phyloP scores from a whole-genome alignment of 30 jellyfish, hydroid and myxozoan species.

The Sanderia malayensis region DNA sequence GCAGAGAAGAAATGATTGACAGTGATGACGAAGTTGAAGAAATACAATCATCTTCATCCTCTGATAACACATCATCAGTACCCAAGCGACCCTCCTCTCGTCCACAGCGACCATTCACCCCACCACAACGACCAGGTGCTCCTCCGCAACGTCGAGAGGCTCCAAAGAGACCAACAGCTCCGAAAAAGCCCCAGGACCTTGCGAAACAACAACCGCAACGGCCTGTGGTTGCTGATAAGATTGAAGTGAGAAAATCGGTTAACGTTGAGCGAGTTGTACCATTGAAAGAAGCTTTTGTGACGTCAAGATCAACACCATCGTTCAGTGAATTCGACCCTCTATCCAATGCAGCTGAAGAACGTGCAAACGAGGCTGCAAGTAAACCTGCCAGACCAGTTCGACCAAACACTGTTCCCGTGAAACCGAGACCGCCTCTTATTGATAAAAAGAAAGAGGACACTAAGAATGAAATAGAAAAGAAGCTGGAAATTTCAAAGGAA shows the following conservation, averaged over 20 bases:
- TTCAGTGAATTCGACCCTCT: conserved; percentile 51
- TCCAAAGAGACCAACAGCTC: conserved; percentile 53
- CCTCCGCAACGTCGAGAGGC: conserved; percentile 74
- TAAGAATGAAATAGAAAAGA: neutral
- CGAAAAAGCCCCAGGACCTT: too few relatives aligned
- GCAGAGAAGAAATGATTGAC: conserved; percentile 62
- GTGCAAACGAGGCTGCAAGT: conserved; percentile 6
- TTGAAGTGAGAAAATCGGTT: neutral
- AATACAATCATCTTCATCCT: neutral
- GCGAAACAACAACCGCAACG: too few relatives aligned
- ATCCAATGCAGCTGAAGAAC: conserved; percentile 1
- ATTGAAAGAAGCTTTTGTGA: conserved; percentile 13
- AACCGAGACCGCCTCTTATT: conserved; percentile 69
- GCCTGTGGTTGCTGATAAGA: conserved; percentile 4
- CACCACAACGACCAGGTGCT: conserved; percentile 49
- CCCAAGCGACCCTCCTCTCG: conserved; percentile 12
- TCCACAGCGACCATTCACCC: conserved; percentile 33
- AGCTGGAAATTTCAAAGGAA: neutral
- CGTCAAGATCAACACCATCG: conserved; percentile 47
- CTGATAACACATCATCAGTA: neutral
- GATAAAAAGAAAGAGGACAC: conserved; percentile 22
- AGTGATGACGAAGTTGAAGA: conserved; percentile 75
- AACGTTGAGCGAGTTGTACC: conserved; percentile 16
- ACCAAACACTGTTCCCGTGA: conserved; percentile 64
- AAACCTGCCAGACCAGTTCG: conserved; percentile 51